Evolutionary conservation across 2,888 invertebrate species (phyloP), one percentile per base, ranked within the genome.

Genomic region (Chrysopilus asiliformis): DNA sequence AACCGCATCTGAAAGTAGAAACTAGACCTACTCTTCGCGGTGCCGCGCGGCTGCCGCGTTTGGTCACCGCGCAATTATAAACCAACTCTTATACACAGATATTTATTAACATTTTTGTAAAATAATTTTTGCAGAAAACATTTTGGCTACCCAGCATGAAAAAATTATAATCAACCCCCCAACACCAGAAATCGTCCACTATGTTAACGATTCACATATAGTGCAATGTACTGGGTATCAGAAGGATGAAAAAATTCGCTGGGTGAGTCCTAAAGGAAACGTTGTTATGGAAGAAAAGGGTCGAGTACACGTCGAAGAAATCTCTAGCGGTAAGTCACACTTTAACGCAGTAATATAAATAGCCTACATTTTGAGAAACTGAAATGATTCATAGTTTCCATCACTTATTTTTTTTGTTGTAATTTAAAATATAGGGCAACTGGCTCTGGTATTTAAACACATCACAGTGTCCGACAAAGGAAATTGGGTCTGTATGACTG

Each of bases 391-490:
- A 22, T 13, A 22, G 24, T 22, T 9, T 22, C 24, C 7, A 22
- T 7, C 17, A 13, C 31, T 7, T 18, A 18, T 17, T 3, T 16
- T 5, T 10, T 13, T 9, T 5, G 12, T 10, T 7, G 12, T 14
- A 12, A 18, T 14, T 30, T 34, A 25, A 6, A 36, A 37, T 25
- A 19, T 45, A 53, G 65, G 57, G 31, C 56, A 63, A 52, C 51
- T 59, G 46, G 62, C 64, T 43, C 55, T 69, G 36, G 59, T 69
- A 41, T 67, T 70, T 44, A 60, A 64, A 44, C 64, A 58, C 47
- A 66, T 66, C 46, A 48, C 55, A 30, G 51, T 56, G 43, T 54
- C 58, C 42, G 69, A 70, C 50, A 58, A 60, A 45, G 70, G 70
- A 30, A 60, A 58, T 39, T 70, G 68, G 60, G 57, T 56, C 15